A percentile compares a stretch with the other conserved stretches of the same genome.
These are phyloP conservation scores for Agonum fuliginosum DNA, from an alignment of 2,888 invertebrate genomes.

Conservation along the genomic window DNA sequence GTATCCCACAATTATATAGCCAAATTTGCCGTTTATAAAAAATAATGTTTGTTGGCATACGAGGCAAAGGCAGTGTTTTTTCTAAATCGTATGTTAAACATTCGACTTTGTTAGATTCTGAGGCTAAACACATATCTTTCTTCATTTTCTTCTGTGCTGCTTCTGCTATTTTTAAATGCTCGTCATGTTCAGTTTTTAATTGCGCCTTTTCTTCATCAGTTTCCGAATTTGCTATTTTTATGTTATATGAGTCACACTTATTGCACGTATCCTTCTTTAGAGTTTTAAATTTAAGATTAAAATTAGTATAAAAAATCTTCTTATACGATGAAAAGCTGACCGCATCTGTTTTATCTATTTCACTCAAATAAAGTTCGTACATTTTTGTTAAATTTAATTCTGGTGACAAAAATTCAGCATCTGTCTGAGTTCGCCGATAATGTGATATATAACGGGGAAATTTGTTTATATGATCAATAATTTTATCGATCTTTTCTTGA, in stretches of 20 bases:
- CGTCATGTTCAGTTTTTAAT: slow-evolving; percentile 20
- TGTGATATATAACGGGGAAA: slow-evolving; percentile 61
- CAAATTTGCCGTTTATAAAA: slow-evolving; percentile 62
- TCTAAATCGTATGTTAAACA: slow-evolving; percentile 63
- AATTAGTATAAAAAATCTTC: slow-evolving; percentile 38
- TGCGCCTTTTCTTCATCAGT: not conserved
- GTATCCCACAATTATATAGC: slow-evolving; percentile 64
- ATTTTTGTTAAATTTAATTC: slow-evolving; percentile 60
- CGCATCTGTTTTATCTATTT: too few species aligned
- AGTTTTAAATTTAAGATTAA: slow-evolving; percentile 33
- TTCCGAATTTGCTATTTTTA: slow-evolving; percentile 5
- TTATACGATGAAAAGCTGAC: slow-evolving; percentile 22
- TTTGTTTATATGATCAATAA: slow-evolving; percentile 56
- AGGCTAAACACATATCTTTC: slow-evolving; percentile 25
- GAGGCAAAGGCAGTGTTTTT: slow-evolving; percentile 64
- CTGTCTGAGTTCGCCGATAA: slow-evolving; percentile 52
- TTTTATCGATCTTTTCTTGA: slow-evolving; percentile 24
- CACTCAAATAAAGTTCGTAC: slow-evolving; percentile 61
- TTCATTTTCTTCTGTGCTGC: slow-evolving; percentile 51
- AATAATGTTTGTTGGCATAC: slow-evolving; percentile 62
- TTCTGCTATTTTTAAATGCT: slow-evolving; percentile 28
- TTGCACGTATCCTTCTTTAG: slow-evolving; percentile 49
- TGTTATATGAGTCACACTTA: slow-evolving; percentile 37
- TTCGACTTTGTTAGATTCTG: slow-evolving; percentile 43
- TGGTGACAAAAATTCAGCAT: slow-evolving; percentile 53